Evolutionary conservation across 2,797 vertebrate species (phyloP).

Genomic region (Novumbra hubbsi): DNA sequence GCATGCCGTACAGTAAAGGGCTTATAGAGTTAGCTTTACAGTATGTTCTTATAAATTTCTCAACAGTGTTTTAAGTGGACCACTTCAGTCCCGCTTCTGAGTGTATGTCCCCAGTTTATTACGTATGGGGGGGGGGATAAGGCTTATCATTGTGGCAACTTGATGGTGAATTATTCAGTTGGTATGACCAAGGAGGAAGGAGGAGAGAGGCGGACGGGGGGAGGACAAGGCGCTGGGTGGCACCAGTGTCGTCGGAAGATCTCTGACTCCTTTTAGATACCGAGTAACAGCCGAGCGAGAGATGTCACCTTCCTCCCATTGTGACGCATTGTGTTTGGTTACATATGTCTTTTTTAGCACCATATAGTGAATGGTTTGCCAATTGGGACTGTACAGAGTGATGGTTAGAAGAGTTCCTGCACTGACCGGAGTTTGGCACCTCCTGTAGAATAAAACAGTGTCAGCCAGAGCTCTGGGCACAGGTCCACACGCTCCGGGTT

Average conservation of each 20-base stretch:
- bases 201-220: constrained; percentile 28
- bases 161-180: constrained; percentile 73
- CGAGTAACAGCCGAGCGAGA: background rate
- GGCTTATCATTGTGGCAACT: constrained; percentile 61
- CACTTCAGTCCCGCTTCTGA: constrained; percentile 26
- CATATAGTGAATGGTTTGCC: background rate
- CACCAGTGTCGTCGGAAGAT: constrained; percentile 19
- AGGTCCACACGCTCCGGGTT: too few species aligned
- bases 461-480: too few species aligned
- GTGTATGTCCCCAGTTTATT: constrained; percentile 62
- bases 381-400: background rate
- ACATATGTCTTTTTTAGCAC: background rate
- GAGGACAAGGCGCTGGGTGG: background rate
- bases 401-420: background rate
- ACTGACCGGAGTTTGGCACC: background rate
- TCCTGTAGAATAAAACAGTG: too few species aligned
- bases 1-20: constrained; percentile 59
- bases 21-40: constrained; percentile 72
- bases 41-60: constrained; percentile 78
- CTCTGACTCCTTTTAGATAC: constrained; percentile 35
- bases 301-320: background rate
- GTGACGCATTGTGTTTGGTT: background rate
- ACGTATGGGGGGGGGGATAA: constrained; percentile 57
- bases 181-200: constrained; percentile 46
- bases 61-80: constrained; percentile 66